phyloP scores from a whole-genome alignment of 2,888 invertebrate genomes.

The Melipona beecheii region DNA sequence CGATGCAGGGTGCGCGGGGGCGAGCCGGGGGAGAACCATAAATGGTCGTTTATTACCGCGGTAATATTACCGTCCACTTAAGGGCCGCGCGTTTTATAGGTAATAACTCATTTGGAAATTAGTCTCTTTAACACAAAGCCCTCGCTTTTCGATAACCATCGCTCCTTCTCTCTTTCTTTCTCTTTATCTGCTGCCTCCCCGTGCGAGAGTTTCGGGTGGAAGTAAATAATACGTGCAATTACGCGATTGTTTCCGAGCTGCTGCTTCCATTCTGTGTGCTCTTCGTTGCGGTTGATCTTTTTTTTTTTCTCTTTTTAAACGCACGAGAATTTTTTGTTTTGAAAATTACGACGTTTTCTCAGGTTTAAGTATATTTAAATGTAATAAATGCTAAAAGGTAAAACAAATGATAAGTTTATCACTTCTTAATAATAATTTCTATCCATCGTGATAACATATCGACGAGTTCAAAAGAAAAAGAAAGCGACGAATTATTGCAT shows the following conservation, averaged over 20 bases:
- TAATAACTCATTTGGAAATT: conserved; percentile 81
- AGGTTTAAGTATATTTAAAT: too few relatives aligned
- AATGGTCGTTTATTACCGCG: conserved; percentile 79
- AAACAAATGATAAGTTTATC: too few relatives aligned
- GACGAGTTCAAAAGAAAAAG: too few relatives aligned
- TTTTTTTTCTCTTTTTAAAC: too few relatives aligned
- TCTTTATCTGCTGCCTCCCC: neutral
- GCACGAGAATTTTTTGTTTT: too few relatives aligned
- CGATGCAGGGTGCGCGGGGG: conserved; percentile 20
- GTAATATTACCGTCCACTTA: conserved; percentile 80
- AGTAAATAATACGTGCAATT: conserved; percentile 10
- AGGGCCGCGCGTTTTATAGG: conserved; percentile 78
- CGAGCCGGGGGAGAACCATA: conserved; percentile 68
- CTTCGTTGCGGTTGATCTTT: neutral
- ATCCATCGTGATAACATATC: too few relatives aligned
- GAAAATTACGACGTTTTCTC: too few relatives aligned
- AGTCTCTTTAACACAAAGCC: conserved; percentile 79
- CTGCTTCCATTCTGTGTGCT: neutral
- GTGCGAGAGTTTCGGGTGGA: neutral
- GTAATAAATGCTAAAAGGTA: too few relatives aligned
- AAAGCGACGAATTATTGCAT: too few relatives aligned
- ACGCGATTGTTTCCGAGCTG: conserved; percentile 20
- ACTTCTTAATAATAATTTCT: too few relatives aligned
- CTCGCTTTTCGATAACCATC: conserved; percentile 76
- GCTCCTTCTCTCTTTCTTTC: conserved; percentile 49